Base-by-base conservation (phyloP, 2,888 invertebrate species). In the Watsonalla cultraria region DNA sequence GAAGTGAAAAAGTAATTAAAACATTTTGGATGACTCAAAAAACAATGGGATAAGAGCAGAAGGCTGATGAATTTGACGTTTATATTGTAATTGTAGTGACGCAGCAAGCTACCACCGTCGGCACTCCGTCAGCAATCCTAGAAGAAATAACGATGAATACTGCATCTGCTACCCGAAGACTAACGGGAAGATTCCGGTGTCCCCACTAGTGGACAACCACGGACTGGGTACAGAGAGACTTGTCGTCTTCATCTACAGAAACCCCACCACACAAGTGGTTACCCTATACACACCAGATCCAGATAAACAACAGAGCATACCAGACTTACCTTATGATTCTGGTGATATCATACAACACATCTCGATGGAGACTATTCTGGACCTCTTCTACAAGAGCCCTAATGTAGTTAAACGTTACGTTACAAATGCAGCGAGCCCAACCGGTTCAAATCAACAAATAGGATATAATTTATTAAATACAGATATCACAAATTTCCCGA, bases 181-280 rank as follows among this genome's bases (percentile, higher is more conserved):
- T 7, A 46, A 49, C 0, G 11, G 35, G 5, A n/a, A 51, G 14
- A 50, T 51, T 13, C 62, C 59, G 7, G 62, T 76, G 5, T 58
- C 66, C n/a, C 56, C 76, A 5, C 33, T 64, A n/a, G 24, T 82
- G 0, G 63, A 63, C 13, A 34, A 60, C 11, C 15, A 58, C 0
- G 51, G 58, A 5, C 46, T 57, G n/a, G 66, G 68, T 0, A 55
- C 74, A 5, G 73, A 80, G 55, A 74, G 87, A 59, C 55, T 84
- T 6, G 80, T 86, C 0, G 60, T 86, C 0, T 82, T 77, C 57
- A 51, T 85, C 0, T 89, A 84, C 56, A 76, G 57, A 62, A 64
- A 74, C 47, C 11, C 51, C 6, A 15, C 37, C 0, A 65, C 73
- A 5, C 56, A 68, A 7, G 49, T 69, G 46, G 53, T 83, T 5